Evolutionary conservation across 2,113 vertebrate genomes (phyloP).

Genomic region (Neoarius graeffei): DNA sequence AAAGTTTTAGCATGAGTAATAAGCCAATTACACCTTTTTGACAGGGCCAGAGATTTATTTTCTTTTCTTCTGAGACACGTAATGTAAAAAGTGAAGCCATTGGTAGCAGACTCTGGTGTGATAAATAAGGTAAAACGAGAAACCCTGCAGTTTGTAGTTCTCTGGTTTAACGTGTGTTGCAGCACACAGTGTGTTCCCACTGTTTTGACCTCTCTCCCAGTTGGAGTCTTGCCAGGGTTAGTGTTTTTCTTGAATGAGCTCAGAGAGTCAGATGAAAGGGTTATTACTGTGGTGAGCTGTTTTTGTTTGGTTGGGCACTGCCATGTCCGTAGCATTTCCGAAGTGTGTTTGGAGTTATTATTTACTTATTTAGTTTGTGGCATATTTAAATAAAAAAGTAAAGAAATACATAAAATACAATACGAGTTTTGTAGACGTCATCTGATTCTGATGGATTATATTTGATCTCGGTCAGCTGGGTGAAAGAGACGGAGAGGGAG

Average conservation of each 20-base stretch:
- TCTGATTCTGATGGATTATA: neutral
- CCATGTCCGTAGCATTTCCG: constrained; percentile 13
- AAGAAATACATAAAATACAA: neutral
- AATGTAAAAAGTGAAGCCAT: neutral
- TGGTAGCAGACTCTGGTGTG: no score
- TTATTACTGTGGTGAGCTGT: constrained; percentile 15
- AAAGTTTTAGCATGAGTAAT: neutral
- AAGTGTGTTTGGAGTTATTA: constrained; percentile 16
- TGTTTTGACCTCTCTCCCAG: constrained; percentile 64
- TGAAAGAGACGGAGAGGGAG: constrained; percentile 24
- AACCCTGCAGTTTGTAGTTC: neutral
- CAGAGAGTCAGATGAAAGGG: constrained; percentile 25
- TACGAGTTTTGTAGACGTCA: neutral
- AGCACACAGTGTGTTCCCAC: constrained; percentile 1
- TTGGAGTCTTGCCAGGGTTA: constrained; percentile 63
- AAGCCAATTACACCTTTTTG: neutral
- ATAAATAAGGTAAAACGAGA: constrained; percentile 1
- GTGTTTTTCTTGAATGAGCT: constrained; percentile 29
- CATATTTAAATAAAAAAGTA: neutral
- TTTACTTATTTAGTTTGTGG: neutral
- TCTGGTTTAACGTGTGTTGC: neutral
- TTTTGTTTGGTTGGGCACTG: constrained; percentile 9
- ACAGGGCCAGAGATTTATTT: neutral
- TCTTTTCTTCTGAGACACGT: neutral
- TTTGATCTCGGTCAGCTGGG: constrained; percentile 22